phyloP scores from a whole-genome alignment of 2,113 vertebrate species.

The Martes martes region DNA sequence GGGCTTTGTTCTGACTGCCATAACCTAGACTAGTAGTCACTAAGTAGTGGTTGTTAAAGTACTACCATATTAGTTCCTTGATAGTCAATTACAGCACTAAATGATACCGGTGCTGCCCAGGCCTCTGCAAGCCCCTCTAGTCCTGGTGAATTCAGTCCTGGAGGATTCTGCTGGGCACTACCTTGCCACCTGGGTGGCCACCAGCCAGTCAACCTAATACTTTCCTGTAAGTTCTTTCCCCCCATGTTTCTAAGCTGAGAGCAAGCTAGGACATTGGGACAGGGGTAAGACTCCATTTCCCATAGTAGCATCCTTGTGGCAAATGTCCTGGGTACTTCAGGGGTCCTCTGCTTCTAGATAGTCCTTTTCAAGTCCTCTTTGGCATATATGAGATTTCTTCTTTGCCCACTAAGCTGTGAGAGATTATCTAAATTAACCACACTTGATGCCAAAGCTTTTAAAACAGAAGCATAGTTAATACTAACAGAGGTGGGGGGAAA shows the following conservation, averaged over 20 bases:
- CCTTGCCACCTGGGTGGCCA: accelerated
- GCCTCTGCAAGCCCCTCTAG: no score
- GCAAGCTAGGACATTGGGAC: accelerated
- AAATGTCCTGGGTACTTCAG: neutral
- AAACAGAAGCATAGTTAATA: neutral
- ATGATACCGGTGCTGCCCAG: accelerated
- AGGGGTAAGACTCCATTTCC: accelerated
- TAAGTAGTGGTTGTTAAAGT: neutral
- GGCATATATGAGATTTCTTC: neutral
- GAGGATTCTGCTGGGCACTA: no score
- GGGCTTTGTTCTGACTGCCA: neutral
- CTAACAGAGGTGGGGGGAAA: neutral
- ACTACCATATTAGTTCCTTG: neutral
- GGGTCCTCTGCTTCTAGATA: neutral
- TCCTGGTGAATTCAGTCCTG: neutral
- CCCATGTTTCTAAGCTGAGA: accelerated
- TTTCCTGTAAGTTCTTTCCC: neutral
- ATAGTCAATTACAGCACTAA: neutral
- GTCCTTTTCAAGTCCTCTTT: neutral
- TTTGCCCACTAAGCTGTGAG: neutral
- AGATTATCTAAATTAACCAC: neutral
- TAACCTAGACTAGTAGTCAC: neutral
- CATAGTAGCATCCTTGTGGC: accelerated
- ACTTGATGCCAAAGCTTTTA: neutral
- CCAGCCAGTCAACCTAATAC: no score